Base-by-base conservation (phyloP, 2,113 vertebrate species). In the Entomyzon cyanotis region DNA sequence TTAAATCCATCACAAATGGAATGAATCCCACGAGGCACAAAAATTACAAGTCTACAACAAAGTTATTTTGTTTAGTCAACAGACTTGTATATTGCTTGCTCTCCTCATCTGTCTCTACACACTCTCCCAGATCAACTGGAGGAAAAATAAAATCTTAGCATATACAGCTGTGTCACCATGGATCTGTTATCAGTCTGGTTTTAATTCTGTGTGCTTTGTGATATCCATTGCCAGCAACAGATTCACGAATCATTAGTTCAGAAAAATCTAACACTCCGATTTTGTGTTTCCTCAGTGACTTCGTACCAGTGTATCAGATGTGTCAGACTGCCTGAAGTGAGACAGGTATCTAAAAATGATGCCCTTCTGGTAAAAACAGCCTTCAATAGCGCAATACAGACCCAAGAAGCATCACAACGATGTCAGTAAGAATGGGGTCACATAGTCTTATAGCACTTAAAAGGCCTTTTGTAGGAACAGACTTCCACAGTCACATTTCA, bases 191-290 rank as follows among this genome's bases (percentile, higher is more conserved):
- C 46, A 90, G 60, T 74, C 75, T 79, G 33, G 44, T 82, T 94
- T 88, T 71, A 75, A 62, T 85, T 90, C 68, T 60, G 73, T 15
- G 9, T 39, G 80, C 58, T 88, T 73, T 91, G 80, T 80, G 68
- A 97, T n/a, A 74, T 87, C 95, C 65, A 77, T 84, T 90, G 95
- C 95, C 96, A 97, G 95, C 96, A 97, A 96, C 46, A 35, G 95
- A 95, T 46, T 92, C 87, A 96, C 60, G 12, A 86, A 78, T 23
- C 42, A 52, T 78, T 83, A 42, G 27, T 52, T 82, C 52, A 81
- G 74, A 64, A 94, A 60, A 80, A 75, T 25, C 8, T 35, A 82
- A 84, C 55, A 70, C 33, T 39, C 7, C 2, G 7, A 47, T 89
- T 53, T 47, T 67, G 49, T 82, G 50, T 65, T 93, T 91, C 62